These are phyloP conservation scores for Mycteria americana DNA, from an alignment of 2,797 vertebrate species.

Conservation along the genomic window DNA sequence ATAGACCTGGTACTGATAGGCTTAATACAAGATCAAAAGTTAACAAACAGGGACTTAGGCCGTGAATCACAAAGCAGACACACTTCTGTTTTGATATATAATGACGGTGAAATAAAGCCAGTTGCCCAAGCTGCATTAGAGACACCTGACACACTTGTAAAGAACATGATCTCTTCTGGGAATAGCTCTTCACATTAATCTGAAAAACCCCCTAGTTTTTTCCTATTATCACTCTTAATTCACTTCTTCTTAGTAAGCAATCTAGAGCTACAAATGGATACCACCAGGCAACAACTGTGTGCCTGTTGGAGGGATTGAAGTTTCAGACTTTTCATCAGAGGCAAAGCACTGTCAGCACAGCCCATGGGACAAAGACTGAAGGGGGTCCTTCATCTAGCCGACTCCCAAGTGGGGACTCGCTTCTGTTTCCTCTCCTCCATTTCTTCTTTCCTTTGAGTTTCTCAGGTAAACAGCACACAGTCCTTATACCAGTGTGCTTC, in stretches of 20 bases:
- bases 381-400: neutral
- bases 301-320: neutral
- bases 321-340: neutral
- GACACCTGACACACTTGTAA: neutral
- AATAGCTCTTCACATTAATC: neutral
- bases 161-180: neutral
- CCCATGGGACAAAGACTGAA: neutral
- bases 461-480: neutral
- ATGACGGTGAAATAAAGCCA: neutral
- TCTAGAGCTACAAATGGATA: neutral
- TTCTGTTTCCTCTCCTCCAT: neutral
- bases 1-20: neutral
- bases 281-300: neutral
- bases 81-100: neutral
- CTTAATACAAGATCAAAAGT: constrained; percentile 24
- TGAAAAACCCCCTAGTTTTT: neutral
- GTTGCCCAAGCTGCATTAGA: neutral
- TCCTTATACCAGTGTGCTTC: neutral
- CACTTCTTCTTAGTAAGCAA: neutral
- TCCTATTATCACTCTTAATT: neutral
- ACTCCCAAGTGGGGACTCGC: neutral
- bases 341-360: neutral
- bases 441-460: neutral
- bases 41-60: neutral
- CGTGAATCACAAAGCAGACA: constrained; percentile 32